Base-by-base conservation (phyloP, 2,113 vertebrate species). In the Rhineura floridana region DNA sequence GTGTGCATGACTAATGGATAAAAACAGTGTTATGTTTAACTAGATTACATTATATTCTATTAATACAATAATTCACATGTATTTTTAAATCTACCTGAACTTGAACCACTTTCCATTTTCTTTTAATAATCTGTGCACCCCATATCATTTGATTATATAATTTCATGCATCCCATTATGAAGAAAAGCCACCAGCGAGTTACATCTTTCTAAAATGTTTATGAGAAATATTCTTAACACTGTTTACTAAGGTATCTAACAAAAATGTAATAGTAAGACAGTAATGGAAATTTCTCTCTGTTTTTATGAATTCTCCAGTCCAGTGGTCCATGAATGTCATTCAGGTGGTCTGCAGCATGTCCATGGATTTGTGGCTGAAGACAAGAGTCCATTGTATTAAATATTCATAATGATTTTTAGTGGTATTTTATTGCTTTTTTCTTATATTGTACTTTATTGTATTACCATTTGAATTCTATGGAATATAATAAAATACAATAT, bases 1-100 rank as follows among this genome's bases (percentile, higher is more conserved):
- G 86, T 83, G 67, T 88, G 69, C 81, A 93, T 95, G 94, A 95
- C 93, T 96, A 96, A 96, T 89, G 86, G 90, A 89, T 85, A 90
- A 94, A 88, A 95, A 91, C 87, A 88, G 13, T 82, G 88, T 23
- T 94, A 94, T 94, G 93, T 93, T 79, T 86, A 92, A 48, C 62
- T 52, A 82, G 88, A 76, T 89, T 91, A 78, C 0, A 4, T 89
- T 88, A 95, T 78, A 78, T 25, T 82, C 91, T 92, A 88, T 91
- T 92, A 92, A 93, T 79, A 89, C 67, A 78, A 28, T 88, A 85
- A 6, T 75, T 48, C 78, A 89, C 59, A 87, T 85, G 87, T 90
- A 92, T 63, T 81, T 92, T 91, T 75, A 88, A 94, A 75, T 79
- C 87, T 21, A 46, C 85, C 73, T 84, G 90, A 87, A 90, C 81